Conservation (phyloP, 2,113 vertebrate genomes). For the Entelurus aequoreus region DNA sequence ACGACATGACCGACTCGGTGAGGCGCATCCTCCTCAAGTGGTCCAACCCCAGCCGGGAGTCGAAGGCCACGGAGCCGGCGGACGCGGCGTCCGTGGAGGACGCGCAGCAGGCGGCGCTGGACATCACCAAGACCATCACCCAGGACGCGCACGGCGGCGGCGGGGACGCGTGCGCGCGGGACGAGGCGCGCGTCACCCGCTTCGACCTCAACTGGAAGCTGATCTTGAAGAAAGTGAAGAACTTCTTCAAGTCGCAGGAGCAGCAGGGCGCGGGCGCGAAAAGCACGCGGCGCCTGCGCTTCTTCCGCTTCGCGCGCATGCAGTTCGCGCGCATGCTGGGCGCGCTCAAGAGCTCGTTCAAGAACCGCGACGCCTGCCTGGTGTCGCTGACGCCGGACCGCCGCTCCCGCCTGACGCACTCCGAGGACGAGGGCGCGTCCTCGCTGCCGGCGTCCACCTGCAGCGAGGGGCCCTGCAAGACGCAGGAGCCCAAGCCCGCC, state of each 20-base stretch:
- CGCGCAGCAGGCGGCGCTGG: background rate
- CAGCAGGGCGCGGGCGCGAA: background rate
- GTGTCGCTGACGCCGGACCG: conserved; percentile 8
- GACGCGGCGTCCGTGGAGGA: conserved; percentile 1
- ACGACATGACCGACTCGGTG: conserved; percentile 1
- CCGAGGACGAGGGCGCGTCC: background rate
- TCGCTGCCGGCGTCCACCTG: background rate
- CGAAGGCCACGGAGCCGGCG: background rate
- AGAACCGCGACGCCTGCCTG: conserved; percentile 4
- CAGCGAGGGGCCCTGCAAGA: background rate
- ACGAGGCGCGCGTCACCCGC: conserved; percentile 3
- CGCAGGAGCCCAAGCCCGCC: background rate
- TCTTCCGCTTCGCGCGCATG: conserved; percentile 6
- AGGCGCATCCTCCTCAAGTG: conserved; percentile 5
- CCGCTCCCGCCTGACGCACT: background rate
- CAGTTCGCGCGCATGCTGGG: conserved; percentile 8
- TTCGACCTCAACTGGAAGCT: conserved; percentile 8
- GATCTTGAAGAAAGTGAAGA: conserved; percentile 7
- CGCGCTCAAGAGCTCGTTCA: conserved; percentile 1
- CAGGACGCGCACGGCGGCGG: conserved; percentile 2
- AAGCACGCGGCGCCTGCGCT: background rate
- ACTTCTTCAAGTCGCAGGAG: conserved; percentile 4
- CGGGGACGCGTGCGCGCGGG: background rate
- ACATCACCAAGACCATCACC: conserved; percentile 10
- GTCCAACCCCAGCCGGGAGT: background rate